These are phyloP conservation scores for Tetramorium parvispinum DNA, from an alignment of 1,140 invertebrate species.

Conservation along the genomic window DNA sequence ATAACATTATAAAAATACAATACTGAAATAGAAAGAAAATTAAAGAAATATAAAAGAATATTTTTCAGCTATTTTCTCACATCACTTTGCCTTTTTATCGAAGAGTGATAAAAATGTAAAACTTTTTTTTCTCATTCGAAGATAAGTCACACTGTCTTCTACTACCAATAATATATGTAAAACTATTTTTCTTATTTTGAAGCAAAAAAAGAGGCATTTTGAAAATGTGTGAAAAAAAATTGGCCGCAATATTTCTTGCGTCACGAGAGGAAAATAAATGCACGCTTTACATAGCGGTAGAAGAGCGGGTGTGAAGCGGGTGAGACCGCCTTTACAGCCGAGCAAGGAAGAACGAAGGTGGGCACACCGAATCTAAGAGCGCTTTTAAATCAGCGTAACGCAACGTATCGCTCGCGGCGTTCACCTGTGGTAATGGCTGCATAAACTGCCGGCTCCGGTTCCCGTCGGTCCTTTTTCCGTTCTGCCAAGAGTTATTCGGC, in stretches of 20 bases:
- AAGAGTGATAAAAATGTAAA: background rate
- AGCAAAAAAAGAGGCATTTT: background rate
- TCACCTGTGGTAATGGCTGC: slow-evolving; percentile 76
- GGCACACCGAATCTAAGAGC: slow-evolving; percentile 69
- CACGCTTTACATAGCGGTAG: slow-evolving; percentile 16
- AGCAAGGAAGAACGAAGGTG: slow-evolving; percentile 27
- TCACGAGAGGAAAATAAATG: slow-evolving; percentile 35
- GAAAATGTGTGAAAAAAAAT: slow-evolving; percentile 42
- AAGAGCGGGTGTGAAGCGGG: background rate
- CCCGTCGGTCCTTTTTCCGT: slow-evolving; percentile 68
- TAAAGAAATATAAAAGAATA: background rate
- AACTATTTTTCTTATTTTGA: background rate
- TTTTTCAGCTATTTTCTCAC: background rate
- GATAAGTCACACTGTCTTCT: background rate
- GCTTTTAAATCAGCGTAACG: slow-evolving; percentile 73
- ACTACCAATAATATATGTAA: background rate
- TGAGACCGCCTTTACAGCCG: slow-evolving; percentile 25
- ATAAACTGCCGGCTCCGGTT: slow-evolving; percentile 70
- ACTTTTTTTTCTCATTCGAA: background rate
- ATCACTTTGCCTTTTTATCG: background rate
- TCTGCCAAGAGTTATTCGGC: slow-evolving; percentile 63
- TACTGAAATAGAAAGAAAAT: background rate
- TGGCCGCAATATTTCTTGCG: slow-evolving; percentile 33
- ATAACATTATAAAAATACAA: background rate
- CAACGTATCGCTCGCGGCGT: slow-evolving; percentile 73